Evolutionary conservation across 2,797 vertebrate genomes (phyloP).

Genomic region (Eulemur coronatus): DNA sequence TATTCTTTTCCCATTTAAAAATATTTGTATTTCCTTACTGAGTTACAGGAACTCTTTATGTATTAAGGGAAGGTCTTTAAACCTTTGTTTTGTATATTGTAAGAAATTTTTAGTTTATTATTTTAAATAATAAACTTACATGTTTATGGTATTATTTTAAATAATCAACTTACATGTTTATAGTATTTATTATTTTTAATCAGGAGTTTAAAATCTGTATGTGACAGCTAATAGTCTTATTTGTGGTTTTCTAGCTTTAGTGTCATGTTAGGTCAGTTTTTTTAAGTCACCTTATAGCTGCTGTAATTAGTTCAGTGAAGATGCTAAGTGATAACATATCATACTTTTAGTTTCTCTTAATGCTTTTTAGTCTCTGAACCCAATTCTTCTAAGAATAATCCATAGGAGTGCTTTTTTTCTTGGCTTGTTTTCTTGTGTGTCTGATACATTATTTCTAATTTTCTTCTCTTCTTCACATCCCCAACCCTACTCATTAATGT

Average conservation of each 20-base stretch:
- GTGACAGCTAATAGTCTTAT: neutral
- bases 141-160: neutral
- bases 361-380: neutral
- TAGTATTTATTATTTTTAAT: neutral
- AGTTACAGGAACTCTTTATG: neutral
- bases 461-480: neutral
- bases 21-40: neutral
- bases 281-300: neutral
- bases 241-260: neutral
- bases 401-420: neutral
- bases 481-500: neutral
- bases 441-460: neutral
- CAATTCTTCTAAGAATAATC: neutral
- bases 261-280: neutral
- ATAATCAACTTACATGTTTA: neutral
- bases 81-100: neutral
- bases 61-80: constrained; percentile 16
- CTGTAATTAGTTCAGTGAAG: neutral
- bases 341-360: neutral
- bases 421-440: neutral
- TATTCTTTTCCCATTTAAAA: neutral
- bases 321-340: neutral
- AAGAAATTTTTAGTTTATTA: neutral
- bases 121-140: neutral
- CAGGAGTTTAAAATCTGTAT: neutral